Percentiles rank a stretch among this genome's conserved stretches.
Evolutionary conservation across 2,113 vertebrate species (phyloP).

Genomic region (Lycaon pictus): DNA sequence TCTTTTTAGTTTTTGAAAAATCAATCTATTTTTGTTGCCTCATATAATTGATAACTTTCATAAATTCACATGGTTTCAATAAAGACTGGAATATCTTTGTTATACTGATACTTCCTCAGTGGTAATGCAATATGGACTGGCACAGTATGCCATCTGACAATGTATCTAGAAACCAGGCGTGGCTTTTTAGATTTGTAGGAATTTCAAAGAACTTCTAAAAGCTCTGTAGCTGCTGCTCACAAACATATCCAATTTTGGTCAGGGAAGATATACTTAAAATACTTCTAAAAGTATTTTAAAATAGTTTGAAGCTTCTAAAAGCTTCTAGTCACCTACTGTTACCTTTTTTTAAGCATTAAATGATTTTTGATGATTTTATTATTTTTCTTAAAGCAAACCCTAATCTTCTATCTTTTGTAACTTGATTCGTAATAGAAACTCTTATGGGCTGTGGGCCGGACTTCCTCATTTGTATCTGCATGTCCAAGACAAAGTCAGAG

Average conservation of each 20-base stretch:
- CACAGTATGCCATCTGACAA: neutral
- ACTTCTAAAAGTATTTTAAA: neutral
- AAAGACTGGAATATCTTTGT: neutral
- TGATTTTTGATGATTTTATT: slow-evolving; percentile 48
- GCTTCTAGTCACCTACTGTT: neutral
- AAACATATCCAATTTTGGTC: neutral
- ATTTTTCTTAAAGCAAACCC: slow-evolving; percentile 19
- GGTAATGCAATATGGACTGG: neutral
- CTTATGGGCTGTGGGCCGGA: neutral
- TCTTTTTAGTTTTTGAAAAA: neutral
- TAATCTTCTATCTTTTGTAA: slow-evolving; percentile 34
- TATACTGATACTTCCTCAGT: neutral
- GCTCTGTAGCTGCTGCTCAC: neutral
- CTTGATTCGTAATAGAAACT: neutral
- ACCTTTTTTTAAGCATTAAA: neutral
- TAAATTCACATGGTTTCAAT: neutral
- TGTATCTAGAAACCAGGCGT: neutral
- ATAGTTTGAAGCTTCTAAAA: neutral
- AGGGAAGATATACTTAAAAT: slow-evolving; percentile 21
- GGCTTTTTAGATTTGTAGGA: neutral
- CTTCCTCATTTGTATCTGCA: neutral
- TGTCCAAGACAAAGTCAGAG: neutral
- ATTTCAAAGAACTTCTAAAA: neutral
- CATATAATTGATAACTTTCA: neutral
- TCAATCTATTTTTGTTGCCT: neutral